Base-by-base conservation (phyloP, 1,140 invertebrate genomes). In the Camponotus vicinus region DNA sequence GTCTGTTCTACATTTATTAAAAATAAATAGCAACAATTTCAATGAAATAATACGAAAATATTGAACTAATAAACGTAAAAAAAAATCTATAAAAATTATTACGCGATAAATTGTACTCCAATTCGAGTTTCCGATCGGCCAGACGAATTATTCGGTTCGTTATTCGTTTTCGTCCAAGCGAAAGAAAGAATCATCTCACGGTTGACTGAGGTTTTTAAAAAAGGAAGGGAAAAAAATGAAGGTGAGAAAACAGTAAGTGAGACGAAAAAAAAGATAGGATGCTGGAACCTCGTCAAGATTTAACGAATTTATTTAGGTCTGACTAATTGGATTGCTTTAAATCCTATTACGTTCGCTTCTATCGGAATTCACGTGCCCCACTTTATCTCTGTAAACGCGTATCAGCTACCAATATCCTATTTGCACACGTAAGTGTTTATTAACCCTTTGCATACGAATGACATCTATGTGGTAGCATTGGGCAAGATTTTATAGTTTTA, bases 291-390 rank as follows among this genome's bases (percentile, higher is more conserved):
- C 59, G 79, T 66, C 83, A 76, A 73, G 85, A 79, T 71, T 86
- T 89, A 88, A 90, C 76, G 86, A 91, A 88, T 90, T 89, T 90
- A 91, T 87, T 90, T 86, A 85, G 59, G 34, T 84, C 27, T 70
- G 77, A 69, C 84, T 91, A 89, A 91, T 91, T 89, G 88, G 85
- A 90, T 88, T 84, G 87, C 45, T 71, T 57, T 61, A 71, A 84
- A 87, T 66, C 69, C 61, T 73, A 91, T 88, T 89, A 57, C 55
- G 61, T 27, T 7, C 18, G 40, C 42, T 37, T 59, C 42, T 73
- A 37, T n/a, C 55, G 27, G 55, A 83, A 21, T 73, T 34, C 57
- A 61, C 37, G 37, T 40, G 49, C 4, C 42, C 52, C 40, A 73
- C n/a, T 73, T 61, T 63, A 59, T 71, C 37, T 42, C 8, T 34